These are phyloP conservation scores for Tympanuchus pallidicinctus DNA, from an alignment of 2,113 vertebrate genomes.

Conservation along the genomic window DNA sequence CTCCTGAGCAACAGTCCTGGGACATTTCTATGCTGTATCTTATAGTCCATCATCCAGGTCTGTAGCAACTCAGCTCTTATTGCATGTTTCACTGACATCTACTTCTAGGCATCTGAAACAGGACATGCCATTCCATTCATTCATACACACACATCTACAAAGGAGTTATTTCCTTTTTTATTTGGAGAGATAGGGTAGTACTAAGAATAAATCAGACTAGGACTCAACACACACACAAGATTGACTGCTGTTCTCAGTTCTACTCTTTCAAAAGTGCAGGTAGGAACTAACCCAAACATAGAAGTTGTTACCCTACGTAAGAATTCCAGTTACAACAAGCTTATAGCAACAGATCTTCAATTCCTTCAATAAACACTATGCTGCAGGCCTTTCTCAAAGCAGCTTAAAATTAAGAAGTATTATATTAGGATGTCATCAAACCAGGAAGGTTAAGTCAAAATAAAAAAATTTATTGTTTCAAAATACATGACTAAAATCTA, in stretches of 20 bases:
- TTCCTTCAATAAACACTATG: neutral
- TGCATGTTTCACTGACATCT: neutral
- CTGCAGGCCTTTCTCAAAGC: neutral
- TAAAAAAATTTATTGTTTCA: conserved; percentile 69
- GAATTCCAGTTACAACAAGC: too few relatives aligned
- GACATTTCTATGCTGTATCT: neutral
- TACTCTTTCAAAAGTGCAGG: neutral
- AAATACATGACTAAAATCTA: conserved; percentile 65
- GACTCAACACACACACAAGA: neutral
- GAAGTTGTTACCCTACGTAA: too few relatives aligned
- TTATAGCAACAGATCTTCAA: neutral
- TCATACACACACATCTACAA: neutral
- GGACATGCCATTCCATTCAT: neutral
- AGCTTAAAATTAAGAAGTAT: neutral
- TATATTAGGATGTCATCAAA: neutral
- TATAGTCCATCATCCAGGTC: neutral
- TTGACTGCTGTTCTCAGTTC: neutral
- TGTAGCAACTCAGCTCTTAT: neutral
- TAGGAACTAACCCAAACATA: neutral
- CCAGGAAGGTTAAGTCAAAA: conserved; percentile 28
- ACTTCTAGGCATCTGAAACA: neutral
- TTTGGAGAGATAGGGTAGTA: neutral
- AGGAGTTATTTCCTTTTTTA: neutral
- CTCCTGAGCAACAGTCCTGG: neutral
- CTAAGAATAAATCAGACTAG: neutral